A percentile compares a stretch with the other conserved stretches of the same genome.
These are phyloP conservation scores for Glossophaga mutica DNA, from an alignment of 2,797 vertebrate species.

Conservation along the genomic window DNA sequence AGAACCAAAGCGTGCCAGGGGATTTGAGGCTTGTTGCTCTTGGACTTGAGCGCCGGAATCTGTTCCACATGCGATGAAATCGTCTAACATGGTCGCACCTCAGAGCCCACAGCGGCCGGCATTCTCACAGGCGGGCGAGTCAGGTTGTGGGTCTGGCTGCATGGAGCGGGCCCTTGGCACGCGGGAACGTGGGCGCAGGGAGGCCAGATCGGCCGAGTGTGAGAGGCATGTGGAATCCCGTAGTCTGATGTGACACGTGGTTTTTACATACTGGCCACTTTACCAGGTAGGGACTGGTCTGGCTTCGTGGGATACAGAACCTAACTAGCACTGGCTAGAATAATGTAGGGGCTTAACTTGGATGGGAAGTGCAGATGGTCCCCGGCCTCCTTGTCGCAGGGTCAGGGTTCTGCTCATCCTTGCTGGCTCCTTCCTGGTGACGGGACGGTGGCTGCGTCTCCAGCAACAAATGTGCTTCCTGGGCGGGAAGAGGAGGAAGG, in stretches of 20 bases:
- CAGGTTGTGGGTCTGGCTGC: fast-evolving
- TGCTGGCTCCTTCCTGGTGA: neutral
- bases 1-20: fast-evolving
- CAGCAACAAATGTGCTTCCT: fast-evolving
- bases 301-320: neutral
- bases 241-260: neutral
- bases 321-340: neutral
- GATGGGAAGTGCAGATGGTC: fast-evolving
- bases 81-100: fast-evolving
- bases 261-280: neutral
- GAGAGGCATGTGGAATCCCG: neutral
- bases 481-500: neutral
- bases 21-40: fast-evolving
- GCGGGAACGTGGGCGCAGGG: fast-evolving
- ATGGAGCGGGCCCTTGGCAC: fast-evolving
- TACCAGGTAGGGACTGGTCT: neutral
- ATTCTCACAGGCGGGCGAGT: fast-evolving
- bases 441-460: fast-evolving
- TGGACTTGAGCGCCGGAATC: neutral
- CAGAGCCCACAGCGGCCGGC: fast-evolving
- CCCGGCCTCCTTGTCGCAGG: fast-evolving
- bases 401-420: fast-evolving
- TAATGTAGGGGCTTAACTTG: neutral
- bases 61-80: fast-evolving
- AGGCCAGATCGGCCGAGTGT: neutral